phyloP scores from a whole-genome alignment of 2,797 vertebrate genomes.

The Cyclopterus lumpus region DNA sequence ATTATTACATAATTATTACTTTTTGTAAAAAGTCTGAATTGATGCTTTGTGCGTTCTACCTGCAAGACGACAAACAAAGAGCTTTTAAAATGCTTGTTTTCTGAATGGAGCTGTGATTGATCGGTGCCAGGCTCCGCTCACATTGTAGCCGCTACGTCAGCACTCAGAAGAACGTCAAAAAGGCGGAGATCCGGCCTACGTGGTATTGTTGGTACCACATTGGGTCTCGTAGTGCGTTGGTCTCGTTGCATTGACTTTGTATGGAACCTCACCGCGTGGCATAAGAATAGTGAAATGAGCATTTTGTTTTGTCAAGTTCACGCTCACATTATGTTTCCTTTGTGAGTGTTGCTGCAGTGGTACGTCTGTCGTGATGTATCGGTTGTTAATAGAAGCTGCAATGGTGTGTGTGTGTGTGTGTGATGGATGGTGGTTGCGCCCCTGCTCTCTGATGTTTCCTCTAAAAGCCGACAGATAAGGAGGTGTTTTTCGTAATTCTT shows the following conservation, averaged over 20 bases:
- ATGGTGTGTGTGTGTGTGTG: slow-evolving; percentile 3
- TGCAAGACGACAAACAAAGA: no score
- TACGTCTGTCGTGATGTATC: slow-evolving; percentile 24
- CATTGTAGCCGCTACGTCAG: no score
- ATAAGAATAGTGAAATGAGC: background rate
- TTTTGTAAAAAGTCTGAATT: no score
- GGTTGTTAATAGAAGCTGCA: slow-evolving; percentile 22
- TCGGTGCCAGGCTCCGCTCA: background rate
- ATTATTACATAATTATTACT: no score
- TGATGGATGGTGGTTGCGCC: slow-evolving; percentile 10
- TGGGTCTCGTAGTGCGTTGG: rapidly evolving
- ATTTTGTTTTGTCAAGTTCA: slow-evolving; percentile 12
- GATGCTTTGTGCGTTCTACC: no score
- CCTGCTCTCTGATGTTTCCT: slow-evolving; percentile 28
- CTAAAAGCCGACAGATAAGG: slow-evolving; percentile 50
- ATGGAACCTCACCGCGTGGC: no score
- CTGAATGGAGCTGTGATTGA: background rate
- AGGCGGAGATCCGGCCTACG: no score
- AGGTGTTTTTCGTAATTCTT: slow-evolving; percentile 47
- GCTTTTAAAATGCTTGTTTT: no score
- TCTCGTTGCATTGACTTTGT: no score
- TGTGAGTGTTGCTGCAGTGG: slow-evolving; percentile 12
- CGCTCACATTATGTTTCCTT: slow-evolving; percentile 7
- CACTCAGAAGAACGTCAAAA: no score
- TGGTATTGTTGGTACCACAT: no score